Conservation (phyloP, 2,113 vertebrate genomes). For the Rhizomys pruinosus region DNA sequence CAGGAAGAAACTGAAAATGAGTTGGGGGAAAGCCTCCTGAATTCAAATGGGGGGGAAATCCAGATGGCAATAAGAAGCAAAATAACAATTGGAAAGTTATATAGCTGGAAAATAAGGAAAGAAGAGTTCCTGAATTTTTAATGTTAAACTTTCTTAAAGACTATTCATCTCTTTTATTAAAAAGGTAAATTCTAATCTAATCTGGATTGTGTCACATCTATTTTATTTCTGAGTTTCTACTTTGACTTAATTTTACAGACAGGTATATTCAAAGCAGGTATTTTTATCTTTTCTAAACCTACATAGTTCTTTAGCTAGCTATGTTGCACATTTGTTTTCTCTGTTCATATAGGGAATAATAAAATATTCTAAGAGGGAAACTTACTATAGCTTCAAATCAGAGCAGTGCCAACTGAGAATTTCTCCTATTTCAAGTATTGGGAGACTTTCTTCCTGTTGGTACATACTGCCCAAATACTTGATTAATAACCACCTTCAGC, state of each 20-base stretch:
- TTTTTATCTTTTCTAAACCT: conserved; percentile 21
- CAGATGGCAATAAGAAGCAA: conserved; percentile 72
- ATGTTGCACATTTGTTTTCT: conserved; percentile 2
- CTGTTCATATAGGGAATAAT: not conserved
- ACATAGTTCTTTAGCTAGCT: not conserved
- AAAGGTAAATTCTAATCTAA: not conserved
- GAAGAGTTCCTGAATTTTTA: conserved; percentile 16
- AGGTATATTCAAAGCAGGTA: not conserved
- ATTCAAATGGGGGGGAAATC: conserved; percentile 66
- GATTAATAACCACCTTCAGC: not conserved
- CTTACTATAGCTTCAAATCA: not conserved
- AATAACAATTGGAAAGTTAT: conserved; percentile 61
- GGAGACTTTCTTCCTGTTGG: not conserved
- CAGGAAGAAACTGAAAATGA: conserved; percentile 78
- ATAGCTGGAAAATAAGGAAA: conserved; percentile 65
- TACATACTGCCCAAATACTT: conserved; percentile 4
- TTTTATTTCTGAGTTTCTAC: conserved; percentile 25
- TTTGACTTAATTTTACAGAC: not conserved
- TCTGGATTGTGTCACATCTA: not conserved
- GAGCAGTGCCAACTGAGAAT: not conserved
- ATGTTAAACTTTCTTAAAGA: conserved; percentile 31
- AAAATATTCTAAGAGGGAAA: not conserved
- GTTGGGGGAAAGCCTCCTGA: conserved; percentile 64
- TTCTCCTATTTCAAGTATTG: not conserved
- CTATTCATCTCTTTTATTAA: conserved; percentile 28